These are phyloP conservation scores for Catonia carolina DNA, from an alignment of 2,888 invertebrate species.

Conservation along the genomic window DNA sequence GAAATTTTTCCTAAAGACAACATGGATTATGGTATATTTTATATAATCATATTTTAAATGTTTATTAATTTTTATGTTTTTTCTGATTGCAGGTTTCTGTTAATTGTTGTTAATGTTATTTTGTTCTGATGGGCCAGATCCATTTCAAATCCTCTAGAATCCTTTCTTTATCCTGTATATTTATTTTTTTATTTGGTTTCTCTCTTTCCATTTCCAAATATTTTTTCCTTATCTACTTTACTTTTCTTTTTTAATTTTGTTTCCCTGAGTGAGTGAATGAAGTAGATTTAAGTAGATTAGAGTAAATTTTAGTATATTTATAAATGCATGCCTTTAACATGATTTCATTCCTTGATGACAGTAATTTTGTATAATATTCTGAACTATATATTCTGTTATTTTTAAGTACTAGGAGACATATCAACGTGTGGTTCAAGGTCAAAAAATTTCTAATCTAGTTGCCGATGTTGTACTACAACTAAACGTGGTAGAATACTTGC, in stretches of 20 bases:
- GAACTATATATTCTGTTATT: too few species aligned
- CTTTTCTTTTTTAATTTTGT: constrained; percentile 4
- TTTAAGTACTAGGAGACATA: too few species aligned
- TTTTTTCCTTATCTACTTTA: too few species aligned
- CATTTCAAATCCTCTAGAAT: constrained; percentile 1
- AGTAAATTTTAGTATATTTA: neutral
- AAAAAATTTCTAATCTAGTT: too few species aligned
- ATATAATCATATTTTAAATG: constrained; percentile 5
- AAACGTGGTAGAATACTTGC: too few species aligned
- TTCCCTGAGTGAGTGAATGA: constrained; percentile 22
- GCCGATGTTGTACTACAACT: too few species aligned
- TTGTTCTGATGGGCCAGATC: constrained; percentile 20
- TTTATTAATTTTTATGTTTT: neutral
- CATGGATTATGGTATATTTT: constrained; percentile 42
- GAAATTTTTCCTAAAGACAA: constrained; percentile 42
- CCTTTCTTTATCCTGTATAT: neutral
- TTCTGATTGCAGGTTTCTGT: constrained; percentile 15
- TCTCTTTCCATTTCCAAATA: neutral
- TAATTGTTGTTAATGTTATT: neutral
- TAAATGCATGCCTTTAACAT: neutral
- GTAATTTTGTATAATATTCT: too few species aligned
- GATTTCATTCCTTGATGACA: neutral
- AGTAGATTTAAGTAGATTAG: too few species aligned
- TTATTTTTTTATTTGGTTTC: constrained; percentile 8
- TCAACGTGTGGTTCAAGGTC: too few species aligned